Percentiles rank a stretch among this genome's conserved stretches.
Conservation (phyloP, 2,113 vertebrate genomes). For the Osmerus mordax region DNA sequence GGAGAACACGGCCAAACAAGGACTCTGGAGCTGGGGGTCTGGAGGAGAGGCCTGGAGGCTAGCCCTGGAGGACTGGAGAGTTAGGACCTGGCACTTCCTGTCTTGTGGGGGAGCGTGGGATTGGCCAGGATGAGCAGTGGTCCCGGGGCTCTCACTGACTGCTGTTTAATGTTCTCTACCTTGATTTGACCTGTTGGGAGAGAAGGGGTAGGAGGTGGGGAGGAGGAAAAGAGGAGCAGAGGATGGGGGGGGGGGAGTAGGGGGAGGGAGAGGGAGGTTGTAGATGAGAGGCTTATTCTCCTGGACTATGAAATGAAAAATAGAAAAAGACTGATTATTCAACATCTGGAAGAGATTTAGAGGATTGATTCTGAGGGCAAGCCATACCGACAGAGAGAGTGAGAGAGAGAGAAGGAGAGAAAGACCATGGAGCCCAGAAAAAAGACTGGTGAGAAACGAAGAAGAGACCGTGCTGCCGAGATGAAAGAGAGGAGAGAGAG, state of each 20-base stretch:
- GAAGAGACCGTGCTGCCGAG: too few relatives aligned
- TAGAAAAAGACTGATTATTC: conserved; percentile 45
- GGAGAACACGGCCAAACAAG: conserved; percentile 75
- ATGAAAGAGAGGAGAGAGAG: too few relatives aligned
- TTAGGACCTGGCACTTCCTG: conserved; percentile 20
- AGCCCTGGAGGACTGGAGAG: background rate
- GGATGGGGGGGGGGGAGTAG: background rate
- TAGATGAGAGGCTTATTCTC: conserved; percentile 6
- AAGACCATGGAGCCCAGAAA: too few relatives aligned
- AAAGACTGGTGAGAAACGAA: too few relatives aligned
- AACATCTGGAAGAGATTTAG: conserved; percentile 70
- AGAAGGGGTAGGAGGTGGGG: background rate
- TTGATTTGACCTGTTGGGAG: conserved; percentile 19
- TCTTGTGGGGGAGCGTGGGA: conserved; percentile 6
- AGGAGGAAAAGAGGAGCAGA: background rate
- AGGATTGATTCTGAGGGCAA: conserved; percentile 47
- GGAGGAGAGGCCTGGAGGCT: conserved; percentile 1
- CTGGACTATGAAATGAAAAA: conserved; percentile 49
- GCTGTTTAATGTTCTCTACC: conserved; percentile 26
- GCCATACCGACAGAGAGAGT: conserved; percentile 1
- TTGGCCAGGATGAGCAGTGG: conserved; percentile 2
- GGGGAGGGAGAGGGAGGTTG: background rate
- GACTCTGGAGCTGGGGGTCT: conserved; percentile 40
- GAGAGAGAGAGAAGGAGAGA: too few relatives aligned
- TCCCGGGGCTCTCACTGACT: conserved; percentile 28